Base-by-base conservation (phyloP, 2,113 vertebrate genomes). In the Dicentrarchus labrax region DNA sequence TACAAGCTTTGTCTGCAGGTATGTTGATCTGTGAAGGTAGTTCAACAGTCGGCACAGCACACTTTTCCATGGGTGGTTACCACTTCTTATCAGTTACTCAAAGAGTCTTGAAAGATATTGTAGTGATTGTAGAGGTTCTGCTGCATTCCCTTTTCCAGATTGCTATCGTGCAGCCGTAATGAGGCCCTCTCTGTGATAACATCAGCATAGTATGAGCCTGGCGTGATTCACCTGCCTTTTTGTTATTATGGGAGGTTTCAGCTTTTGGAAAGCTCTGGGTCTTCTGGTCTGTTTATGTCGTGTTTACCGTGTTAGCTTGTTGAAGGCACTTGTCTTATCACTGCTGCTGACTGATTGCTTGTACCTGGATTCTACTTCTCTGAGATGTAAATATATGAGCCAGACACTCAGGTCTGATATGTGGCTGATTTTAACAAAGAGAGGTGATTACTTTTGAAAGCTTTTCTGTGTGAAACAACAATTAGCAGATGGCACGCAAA, bases 401-500 rank as follows among this genome's bases (percentile, higher is more conserved):
- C 87, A 90, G 78, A 87, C 89, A 85, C 78, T 89, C 87, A 82
- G 72, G 72, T 82, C 80, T 93, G 72, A 87, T 84, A 70, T 71
- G 66, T 62, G 73, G 64, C 61, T 66, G 80, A 70, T 56, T 73
- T 79, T 61, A 83, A 91, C 90, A 94, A 92, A 89, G 78, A 88
- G 12, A 72, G 80, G 84, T 84, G 84, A 90, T 87, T 87, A 70
- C 84, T 80, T 88, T 72, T 82, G 36, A 92, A 91, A 85, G 80
- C 78, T 72, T 74, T 30, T 65, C 77, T 79, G 74, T 85, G 71
- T 64, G 69, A 82, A 86, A 84, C 79, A 90, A 88, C 90, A 93
- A 87, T 89, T 86, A 72, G 85, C 71, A 86, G 93, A 91, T 88
- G 88, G 93, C 93, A 95, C 85, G 89, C 91, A 92, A 94, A 84